Percentiles rank a stretch among this genome's conserved stretches.
phyloP scores from a whole-genome alignment of 2,113 vertebrate species.

The Pantherophis guttatus region DNA sequence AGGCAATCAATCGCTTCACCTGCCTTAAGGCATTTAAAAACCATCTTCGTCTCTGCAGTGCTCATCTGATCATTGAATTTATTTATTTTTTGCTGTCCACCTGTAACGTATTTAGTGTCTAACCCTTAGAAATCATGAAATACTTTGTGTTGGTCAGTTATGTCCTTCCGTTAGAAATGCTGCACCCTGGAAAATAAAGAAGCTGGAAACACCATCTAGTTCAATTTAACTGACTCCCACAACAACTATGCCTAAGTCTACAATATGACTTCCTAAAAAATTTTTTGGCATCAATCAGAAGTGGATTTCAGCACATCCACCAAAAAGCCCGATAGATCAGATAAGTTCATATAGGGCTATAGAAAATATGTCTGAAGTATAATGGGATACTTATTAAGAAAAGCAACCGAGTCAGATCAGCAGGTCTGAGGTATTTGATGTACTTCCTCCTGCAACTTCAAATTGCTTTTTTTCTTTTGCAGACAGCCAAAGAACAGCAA shows the following conservation, averaged over 20 bases:
- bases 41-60: not conserved
- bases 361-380: slow-evolving; percentile 17
- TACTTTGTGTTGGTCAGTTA: not conserved
- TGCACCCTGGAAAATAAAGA: not conserved
- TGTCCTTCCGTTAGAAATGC: not conserved
- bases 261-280: slow-evolving; percentile 38
- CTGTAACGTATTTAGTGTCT: not conserved
- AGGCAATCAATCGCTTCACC: not conserved
- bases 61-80: not conserved
- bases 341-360: not conserved
- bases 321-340: not conserved
- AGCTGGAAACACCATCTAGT: not conserved
- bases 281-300: not conserved
- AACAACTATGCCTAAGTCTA: not conserved
- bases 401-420: not conserved
- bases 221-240: not conserved
- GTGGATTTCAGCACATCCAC: not conserved
- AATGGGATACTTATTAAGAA: slow-evolving; percentile 6
- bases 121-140: not conserved
- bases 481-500: not conserved
- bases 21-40: not conserved
- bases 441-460: not conserved
- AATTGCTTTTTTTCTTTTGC: not conserved
- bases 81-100: not conserved
- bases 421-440: not conserved